Evolutionary conservation across 2,888 invertebrate species (phyloP).

Genomic region (Hypsopygia costalis): DNA sequence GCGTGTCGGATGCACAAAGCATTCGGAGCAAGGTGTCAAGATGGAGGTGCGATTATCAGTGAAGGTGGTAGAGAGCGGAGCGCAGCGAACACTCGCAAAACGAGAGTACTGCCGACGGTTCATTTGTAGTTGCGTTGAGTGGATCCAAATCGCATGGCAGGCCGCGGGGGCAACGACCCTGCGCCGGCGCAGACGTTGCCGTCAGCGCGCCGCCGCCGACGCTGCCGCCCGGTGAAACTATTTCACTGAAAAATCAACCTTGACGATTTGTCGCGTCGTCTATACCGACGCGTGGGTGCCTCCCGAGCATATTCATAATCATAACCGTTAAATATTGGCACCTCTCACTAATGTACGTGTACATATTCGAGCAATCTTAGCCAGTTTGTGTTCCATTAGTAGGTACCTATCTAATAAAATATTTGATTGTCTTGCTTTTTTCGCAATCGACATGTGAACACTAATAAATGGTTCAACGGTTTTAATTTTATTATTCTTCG

Average conservation of each 20-base stretch:
- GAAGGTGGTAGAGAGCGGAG: conserved; percentile 21
- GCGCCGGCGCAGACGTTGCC: conserved; percentile 75
- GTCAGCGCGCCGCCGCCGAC: conserved; percentile 42
- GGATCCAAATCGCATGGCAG: conserved; percentile 66
- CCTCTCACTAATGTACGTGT: conserved; percentile 45
- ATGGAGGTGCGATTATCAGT: neutral
- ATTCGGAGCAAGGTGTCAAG: no score
- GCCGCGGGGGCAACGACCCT: conserved; percentile 72
- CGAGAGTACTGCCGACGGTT: conserved; percentile 44
- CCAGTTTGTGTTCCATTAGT: conserved; percentile 23
- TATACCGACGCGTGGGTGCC: conserved; percentile 68
- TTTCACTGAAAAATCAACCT: conserved; percentile 79
- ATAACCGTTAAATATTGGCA: conserved; percentile 66
- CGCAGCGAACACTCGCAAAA: conserved; percentile 17
- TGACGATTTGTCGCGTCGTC: conserved; percentile 75
- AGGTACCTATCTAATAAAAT: conserved; percentile 10
- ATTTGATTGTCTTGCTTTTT: neutral
- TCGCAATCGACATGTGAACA: neutral
- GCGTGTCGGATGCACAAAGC: no score
- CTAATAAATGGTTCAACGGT: no score
- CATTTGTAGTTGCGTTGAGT: conserved; percentile 54
- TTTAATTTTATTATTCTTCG: no score
- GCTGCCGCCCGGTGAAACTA: conserved; percentile 66
- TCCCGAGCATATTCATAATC: conserved; percentile 47
- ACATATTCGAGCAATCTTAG: conserved; percentile 22